phyloP scores from a whole-genome alignment of 2,797 vertebrate genomes.

The Rhynchotus rufescens region DNA sequence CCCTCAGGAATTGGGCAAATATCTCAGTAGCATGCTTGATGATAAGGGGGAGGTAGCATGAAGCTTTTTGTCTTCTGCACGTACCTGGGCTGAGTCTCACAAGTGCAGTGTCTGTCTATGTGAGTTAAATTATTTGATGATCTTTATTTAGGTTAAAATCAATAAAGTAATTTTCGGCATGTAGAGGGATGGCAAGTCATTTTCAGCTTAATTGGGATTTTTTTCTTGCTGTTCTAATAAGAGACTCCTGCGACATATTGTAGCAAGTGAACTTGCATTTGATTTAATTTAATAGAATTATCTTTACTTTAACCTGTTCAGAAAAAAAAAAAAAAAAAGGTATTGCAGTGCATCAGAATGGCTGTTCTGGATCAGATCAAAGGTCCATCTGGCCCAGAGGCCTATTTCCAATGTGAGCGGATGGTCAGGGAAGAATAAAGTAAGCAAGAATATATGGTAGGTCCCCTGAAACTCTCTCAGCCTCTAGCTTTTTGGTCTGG shows the following conservation, averaged over 20 bases:
- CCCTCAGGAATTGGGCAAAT: not conserved
- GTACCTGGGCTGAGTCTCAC: not conserved
- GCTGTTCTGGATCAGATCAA: not conserved
- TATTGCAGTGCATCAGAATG: not conserved
- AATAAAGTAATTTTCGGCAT: not conserved
- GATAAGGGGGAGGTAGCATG: accelerated
- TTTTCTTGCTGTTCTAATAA: not conserved
- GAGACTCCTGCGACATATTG: not conserved
- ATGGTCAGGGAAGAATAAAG: not conserved
- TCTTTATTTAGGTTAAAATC: not conserved
- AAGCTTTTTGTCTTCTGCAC: not conserved
- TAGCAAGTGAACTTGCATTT: not conserved
- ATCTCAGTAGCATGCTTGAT: not conserved
- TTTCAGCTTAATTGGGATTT: not conserved
- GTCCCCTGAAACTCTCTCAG: accelerated
- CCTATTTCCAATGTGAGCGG: not conserved
- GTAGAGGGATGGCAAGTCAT: not conserved
- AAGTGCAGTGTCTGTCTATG: not conserved
- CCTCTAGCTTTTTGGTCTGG: not conserved
- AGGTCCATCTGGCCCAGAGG: not conserved
- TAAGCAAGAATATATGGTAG: not conserved
- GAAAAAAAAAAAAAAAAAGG: not conserved
- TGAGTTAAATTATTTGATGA: not conserved
- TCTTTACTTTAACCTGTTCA: not conserved
- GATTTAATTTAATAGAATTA: not conserved